Conservation (phyloP, 2,888 invertebrate species). For the Agrochola litura region DNA sequence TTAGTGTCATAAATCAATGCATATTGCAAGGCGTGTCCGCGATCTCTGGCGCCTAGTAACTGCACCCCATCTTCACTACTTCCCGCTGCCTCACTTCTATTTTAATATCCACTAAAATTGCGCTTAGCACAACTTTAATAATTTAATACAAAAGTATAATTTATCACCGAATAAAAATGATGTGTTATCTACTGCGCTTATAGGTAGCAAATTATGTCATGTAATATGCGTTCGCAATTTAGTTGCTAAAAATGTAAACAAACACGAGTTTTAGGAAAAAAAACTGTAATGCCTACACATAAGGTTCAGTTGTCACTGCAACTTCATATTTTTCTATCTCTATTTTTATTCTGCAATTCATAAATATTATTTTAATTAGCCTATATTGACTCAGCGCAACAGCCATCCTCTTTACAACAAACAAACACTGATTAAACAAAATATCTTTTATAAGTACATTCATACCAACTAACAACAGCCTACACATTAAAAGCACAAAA, state of each 20-base stretch:
- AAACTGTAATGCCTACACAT: too few relatives aligned
- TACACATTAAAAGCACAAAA: slow-evolving; percentile 1
- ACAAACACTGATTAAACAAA: not conserved
- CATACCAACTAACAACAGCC: not conserved
- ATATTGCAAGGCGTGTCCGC: not conserved
- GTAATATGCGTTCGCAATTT: too few relatives aligned
- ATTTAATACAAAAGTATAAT: not conserved
- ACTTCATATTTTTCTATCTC: too few relatives aligned
- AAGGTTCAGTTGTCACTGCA: too few relatives aligned
- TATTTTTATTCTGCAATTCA: too few relatives aligned
- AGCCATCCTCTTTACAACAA: not conserved
- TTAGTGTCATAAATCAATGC: too few relatives aligned
- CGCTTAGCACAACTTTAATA: not conserved
- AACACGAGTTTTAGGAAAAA: too few relatives aligned
- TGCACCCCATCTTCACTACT: not conserved
- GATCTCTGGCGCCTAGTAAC: not conserved
- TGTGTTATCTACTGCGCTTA: too few relatives aligned
- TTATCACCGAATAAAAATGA: not conserved
- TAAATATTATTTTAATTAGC: not conserved
- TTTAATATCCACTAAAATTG: not conserved
- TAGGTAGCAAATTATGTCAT: too few relatives aligned
- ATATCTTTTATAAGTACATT: not conserved
- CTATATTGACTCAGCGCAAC: not conserved
- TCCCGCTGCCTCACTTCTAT: not conserved
- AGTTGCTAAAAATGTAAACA: too few relatives aligned